phyloP scores from a whole-genome alignment of 2,113 vertebrate species.

The Dendrocopos noguchii region DNA sequence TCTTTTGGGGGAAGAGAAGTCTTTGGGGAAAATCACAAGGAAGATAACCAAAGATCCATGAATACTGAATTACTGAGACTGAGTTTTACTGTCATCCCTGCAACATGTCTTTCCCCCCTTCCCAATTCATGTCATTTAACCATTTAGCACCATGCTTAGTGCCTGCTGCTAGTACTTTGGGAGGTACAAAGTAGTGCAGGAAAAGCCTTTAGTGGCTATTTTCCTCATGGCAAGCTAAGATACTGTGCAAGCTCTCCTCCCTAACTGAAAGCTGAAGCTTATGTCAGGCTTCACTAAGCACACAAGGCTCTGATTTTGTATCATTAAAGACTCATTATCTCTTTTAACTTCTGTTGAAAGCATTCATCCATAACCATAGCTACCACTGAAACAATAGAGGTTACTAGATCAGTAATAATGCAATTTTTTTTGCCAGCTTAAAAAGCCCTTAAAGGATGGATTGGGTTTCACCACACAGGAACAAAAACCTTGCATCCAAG shows the following conservation, averaged over 20 bases:
- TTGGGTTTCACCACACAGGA: slow-evolving; percentile 62
- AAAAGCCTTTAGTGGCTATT: slow-evolving; percentile 48
- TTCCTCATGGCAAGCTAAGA: slow-evolving; percentile 47
- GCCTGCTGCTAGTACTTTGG: slow-evolving; percentile 3
- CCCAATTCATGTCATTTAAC: background rate
- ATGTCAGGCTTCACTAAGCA: slow-evolving; percentile 75
- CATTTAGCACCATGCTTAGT: background rate
- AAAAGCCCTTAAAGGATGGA: slow-evolving; percentile 69
- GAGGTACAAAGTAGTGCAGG: slow-evolving; percentile 15
- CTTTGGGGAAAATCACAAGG: background rate
- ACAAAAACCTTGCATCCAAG: slow-evolving; percentile 44
- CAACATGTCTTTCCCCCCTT: background rate
- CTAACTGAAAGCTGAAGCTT: slow-evolving; percentile 68
- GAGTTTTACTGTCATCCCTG: background rate
- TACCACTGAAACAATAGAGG: slow-evolving; percentile 74
- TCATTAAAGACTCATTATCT: slow-evolving; percentile 81
- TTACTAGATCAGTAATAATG: slow-evolving; percentile 65
- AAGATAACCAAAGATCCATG: background rate
- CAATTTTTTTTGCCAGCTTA: slow-evolving; percentile 45
- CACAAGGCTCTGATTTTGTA: slow-evolving; percentile 75
- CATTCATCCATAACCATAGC: slow-evolving; percentile 75
- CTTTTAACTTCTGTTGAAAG: slow-evolving; percentile 80
- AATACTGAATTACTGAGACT: background rate
- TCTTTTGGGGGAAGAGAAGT: background rate
- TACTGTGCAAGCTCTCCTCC: background rate